Base-by-base conservation (phyloP, 2,113 vertebrate species). In the Solea senegalensis region DNA sequence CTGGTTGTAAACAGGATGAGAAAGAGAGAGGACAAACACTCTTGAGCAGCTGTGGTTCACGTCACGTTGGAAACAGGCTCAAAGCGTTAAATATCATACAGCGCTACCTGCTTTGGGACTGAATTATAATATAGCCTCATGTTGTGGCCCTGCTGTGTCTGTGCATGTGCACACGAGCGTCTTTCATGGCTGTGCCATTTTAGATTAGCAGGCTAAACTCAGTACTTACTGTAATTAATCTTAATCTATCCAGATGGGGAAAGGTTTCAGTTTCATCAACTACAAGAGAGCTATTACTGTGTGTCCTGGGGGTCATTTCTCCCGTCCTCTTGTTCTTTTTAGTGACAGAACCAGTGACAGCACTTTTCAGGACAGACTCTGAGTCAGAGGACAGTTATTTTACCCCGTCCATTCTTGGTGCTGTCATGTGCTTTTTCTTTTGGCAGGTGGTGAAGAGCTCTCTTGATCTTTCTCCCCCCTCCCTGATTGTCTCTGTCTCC, bases 171-270 rank as follows among this genome's bases (percentile, higher is more conserved):
- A 0, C 53, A 14, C 21, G 53, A 53, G 9, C 54, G 11, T 55
- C 65, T 66, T 28, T 64, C 26, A 75, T 7, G 56, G 62, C 67
- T 1, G 43, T 75, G 73, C 76, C 69, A 67, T 82, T 82, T 79
- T 80, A 69, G 77, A 81, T 85, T 81, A 81, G 66, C 69, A 44
- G 55, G 56, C 77, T 78, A 59, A 85, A 79, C 64, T 58, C 11
- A 2, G 67, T 46, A 48, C 69, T 74, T 51, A 56, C 44, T 71
- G 61, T 83, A 83, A 86, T 82, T 56, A 81, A 86, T 81, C 65
- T 82, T 73, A 88, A 74, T 78, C 78, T 59, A 65, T 76, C 82
- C 86, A 84, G 74, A 83, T 90, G 81, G 58, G 16, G 45, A 52
- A 75, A 26, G 59, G 62, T 74, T 87, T 85, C 51, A 78, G 58